Percentiles rank a stretch among this genome's conserved stretches.
Evolutionary conservation across 2,113 vertebrate genomes (phyloP).

Genomic region (Chunga burmeisteri): DNA sequence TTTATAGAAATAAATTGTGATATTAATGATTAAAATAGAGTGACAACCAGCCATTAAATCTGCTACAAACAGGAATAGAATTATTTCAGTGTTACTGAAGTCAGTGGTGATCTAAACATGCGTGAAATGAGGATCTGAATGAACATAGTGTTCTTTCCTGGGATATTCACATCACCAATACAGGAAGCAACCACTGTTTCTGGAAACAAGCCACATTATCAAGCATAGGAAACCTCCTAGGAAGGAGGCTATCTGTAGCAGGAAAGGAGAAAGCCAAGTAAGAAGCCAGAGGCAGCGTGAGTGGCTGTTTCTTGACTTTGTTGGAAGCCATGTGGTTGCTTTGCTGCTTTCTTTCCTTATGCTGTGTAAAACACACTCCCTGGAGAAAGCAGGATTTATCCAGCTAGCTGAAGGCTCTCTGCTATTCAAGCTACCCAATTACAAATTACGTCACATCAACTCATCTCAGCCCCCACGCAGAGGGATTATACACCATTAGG

Average conservation of each 20-base stretch:
- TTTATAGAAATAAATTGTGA: background rate
- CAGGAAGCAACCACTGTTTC: background rate
- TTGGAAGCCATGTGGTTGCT: background rate
- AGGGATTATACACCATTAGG: constrained; percentile 28
- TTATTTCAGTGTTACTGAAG: background rate
- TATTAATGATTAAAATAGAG: background rate
- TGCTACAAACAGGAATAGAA: background rate
- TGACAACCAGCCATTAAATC: background rate
- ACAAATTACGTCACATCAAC: background rate
- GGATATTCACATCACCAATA: background rate
- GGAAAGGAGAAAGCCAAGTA: background rate
- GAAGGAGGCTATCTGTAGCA: background rate
- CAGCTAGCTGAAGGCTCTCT: background rate
- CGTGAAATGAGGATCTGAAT: constrained; percentile 16
- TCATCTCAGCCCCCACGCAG: background rate
- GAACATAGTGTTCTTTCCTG: background rate
- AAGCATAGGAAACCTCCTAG: background rate
- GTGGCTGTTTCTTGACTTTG: background rate
- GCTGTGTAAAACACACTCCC: background rate
- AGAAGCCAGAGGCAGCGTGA: background rate
- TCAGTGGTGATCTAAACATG: background rate
- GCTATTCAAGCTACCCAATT: constrained; percentile 21
- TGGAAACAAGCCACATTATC: background rate
- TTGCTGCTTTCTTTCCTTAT: background rate
- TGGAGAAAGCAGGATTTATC: constrained; percentile 9